A percentile compares a stretch with the other conserved stretches of the same genome.
phyloP scores from a whole-genome alignment of 2,113 vertebrate species.

The Orientallactaga bullata region DNA sequence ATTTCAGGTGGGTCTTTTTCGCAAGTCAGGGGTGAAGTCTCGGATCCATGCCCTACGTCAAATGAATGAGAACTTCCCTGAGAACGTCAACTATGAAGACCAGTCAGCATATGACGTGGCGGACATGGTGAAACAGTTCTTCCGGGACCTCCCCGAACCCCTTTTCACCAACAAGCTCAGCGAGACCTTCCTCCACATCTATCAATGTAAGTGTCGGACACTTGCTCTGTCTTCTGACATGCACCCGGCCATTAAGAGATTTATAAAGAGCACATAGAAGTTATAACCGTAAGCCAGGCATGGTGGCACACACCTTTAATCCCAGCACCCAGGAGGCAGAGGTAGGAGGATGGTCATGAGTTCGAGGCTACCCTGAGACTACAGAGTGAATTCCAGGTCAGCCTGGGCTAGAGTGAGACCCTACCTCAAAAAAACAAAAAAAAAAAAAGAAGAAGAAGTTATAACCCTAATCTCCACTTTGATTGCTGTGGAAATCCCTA shows the following conservation, averaged over 20 bases:
- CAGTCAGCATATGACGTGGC: conserved; percentile 98
- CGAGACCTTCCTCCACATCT: conserved; percentile 98
- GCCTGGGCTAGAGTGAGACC: no score
- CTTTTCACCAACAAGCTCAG: conserved; percentile 97
- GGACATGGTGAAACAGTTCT: conserved; percentile 99
- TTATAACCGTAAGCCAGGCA: no score
- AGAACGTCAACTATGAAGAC: conserved; percentile 95
- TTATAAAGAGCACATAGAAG: no score
- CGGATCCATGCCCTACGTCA: conserved; percentile 96
- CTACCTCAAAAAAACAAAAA: neutral
- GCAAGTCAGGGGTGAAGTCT: conserved; percentile 98
- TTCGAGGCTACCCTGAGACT: no score
- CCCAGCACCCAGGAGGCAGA: no score
- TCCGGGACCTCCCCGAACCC: conserved; percentile 97
- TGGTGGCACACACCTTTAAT: no score
- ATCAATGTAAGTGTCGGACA: conserved; percentile 92
- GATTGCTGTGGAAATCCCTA: neutral
- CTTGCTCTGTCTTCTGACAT: accelerated
- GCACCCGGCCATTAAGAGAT: neutral
- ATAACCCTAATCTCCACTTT: neutral
- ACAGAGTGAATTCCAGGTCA: no score
- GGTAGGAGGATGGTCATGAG: no score
- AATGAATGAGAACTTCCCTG: conserved; percentile 96
- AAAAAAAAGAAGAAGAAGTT: neutral
- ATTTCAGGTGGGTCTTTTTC: conserved; percentile 96